A percentile compares a stretch with the other conserved stretches of the same genome.
These are phyloP conservation scores for Trichomycterus rosablanca DNA, from an alignment of 2,113 vertebrate species.

Conservation along the genomic window DNA sequence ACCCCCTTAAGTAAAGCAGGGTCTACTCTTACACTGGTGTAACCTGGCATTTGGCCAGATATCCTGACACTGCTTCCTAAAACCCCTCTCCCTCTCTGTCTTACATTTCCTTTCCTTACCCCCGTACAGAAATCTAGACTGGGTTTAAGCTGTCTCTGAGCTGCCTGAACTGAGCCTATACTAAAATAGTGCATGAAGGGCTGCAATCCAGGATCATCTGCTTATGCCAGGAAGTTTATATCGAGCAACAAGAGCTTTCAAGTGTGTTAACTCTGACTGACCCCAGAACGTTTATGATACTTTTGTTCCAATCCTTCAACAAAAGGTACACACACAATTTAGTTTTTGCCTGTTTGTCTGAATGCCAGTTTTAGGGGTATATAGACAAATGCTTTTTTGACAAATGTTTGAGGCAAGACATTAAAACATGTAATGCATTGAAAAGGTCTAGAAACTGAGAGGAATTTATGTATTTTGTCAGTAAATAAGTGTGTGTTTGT, in stretches of 20 bases:
- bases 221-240: constrained; percentile 29
- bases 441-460: constrained; percentile 21
- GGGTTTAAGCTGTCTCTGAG: constrained; percentile 8
- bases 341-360: too few species aligned
- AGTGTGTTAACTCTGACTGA: constrained; percentile 13
- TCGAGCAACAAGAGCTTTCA: neutral
- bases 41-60: constrained; percentile 22
- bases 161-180: constrained; percentile 2
- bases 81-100: neutral
- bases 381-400: neutral
- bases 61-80: neutral
- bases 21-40: constrained; percentile 18
- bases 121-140: neutral
- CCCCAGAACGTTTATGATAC: neutral
- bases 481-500: neutral
- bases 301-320: neutral
- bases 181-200: constrained; percentile 17
- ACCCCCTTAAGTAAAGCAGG: constrained; percentile 14
- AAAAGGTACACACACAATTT: too few species aligned
- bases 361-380: constrained; percentile 1
- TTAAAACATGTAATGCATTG: constrained; percentile 14
- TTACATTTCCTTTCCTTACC: neutral
- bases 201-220: constrained; percentile 9
- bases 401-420: neutral
- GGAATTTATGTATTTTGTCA: constrained; percentile 16